A percentile compares a stretch with the other conserved stretches of the same genome.
These are phyloP conservation scores for Drosophila mercatorum DNA, from an alignment of 2,888 invertebrate species.

Conservation along the genomic window DNA sequence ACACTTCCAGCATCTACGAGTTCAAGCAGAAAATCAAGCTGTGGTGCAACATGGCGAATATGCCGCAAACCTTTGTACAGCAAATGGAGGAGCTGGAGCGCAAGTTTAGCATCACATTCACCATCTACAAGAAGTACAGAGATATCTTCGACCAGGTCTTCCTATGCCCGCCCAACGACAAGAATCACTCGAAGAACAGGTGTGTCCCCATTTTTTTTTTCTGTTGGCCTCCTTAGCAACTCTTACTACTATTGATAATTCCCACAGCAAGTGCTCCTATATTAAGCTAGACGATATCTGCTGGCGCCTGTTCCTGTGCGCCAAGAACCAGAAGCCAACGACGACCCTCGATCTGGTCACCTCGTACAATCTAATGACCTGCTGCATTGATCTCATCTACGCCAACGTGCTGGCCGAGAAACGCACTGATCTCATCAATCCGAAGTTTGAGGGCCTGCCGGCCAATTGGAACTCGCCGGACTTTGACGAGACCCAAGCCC, in stretches of 20 bases:
- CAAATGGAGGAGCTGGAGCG: conserved; percentile 94
- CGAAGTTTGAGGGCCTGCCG: conserved; percentile 91
- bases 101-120: conserved; percentile 96
- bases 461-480: conserved; percentile 88
- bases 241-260: too few relatives aligned
- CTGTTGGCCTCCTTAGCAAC: too few relatives aligned
- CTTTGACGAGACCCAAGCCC: conserved; percentile 84
- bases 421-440: conserved; percentile 93
- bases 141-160: conserved; percentile 95
- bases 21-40: conserved; percentile 97
- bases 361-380: conserved; percentile 95
- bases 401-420: conserved; percentile 92
- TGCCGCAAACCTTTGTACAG: conserved; percentile 92
- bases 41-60: conserved; percentile 97
- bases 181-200: conserved; percentile 83
- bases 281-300: conserved; percentile 95
- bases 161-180: conserved; percentile 86
- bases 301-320: conserved; percentile 96
- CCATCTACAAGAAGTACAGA: conserved; percentile 96
- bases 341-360: conserved; percentile 97
- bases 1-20: conserved; percentile 91
- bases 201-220: conserved; percentile 36
- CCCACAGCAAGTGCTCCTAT: conserved; percentile 87
- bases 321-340: conserved; percentile 93
- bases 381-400: conserved; percentile 96